Evolutionary conservation across 2,888 invertebrate species (phyloP).

Genomic region (Perithous albicinctus): DNA sequence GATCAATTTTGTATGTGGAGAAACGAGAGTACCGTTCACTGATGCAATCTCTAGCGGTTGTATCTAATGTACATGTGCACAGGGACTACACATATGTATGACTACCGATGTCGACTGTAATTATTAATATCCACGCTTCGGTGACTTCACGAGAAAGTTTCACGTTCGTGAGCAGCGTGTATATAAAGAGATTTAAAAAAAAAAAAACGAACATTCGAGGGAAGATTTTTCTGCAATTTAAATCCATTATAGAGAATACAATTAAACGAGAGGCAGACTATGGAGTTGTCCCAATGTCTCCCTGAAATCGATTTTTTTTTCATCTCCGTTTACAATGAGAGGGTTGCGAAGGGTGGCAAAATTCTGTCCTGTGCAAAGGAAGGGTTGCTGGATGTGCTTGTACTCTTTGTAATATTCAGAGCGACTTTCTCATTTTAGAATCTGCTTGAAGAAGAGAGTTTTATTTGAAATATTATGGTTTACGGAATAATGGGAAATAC

Average conservation of each 20-base stretch:
- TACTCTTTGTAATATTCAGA: background rate
- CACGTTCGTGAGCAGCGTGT: slow-evolving; percentile 9
- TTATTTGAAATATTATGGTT: background rate
- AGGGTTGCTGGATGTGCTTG: slow-evolving; percentile 50
- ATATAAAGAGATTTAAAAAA: background rate
- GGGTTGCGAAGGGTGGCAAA: slow-evolving; percentile 23
- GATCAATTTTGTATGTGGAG: background rate
- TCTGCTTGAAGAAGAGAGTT: background rate
- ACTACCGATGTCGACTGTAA: background rate
- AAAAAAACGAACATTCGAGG: slow-evolving; percentile 6
- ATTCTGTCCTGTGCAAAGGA: slow-evolving; percentile 15
- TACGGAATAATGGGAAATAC: background rate
- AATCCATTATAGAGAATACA: slow-evolving; percentile 16
- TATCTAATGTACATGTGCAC: background rate
- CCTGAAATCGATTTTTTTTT: slow-evolving; percentile 60
- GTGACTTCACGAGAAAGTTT: slow-evolving; percentile 38
- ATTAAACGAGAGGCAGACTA: slow-evolving; percentile 13
- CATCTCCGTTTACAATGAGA: slow-evolving; percentile 26
- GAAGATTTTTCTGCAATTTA: slow-evolving; percentile 35
- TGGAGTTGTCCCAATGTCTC: slow-evolving; percentile 16
- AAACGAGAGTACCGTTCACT: slow-evolving; percentile 22
- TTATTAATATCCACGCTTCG: slow-evolving; percentile 48
- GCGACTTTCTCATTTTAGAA: background rate
- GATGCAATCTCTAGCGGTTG: background rate
- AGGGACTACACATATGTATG: background rate